These are phyloP conservation scores for Sylvilagus floridanus DNA, from an alignment of 2,797 vertebrate genomes.

Conservation along the genomic window DNA sequence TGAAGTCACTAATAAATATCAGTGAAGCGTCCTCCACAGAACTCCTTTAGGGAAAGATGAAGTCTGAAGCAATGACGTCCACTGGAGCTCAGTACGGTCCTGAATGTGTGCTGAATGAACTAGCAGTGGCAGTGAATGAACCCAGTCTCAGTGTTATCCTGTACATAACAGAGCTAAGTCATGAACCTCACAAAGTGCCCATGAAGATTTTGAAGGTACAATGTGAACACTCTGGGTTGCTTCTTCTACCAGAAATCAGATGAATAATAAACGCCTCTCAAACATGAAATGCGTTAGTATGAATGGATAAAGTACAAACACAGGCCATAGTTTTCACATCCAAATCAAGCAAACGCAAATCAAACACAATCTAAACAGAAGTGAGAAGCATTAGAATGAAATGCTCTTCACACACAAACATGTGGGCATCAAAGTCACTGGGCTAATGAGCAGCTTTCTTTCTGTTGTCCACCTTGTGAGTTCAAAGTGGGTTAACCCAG, in stretches of 20 bases:
- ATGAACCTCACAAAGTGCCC: not conserved
- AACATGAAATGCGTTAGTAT: not conserved
- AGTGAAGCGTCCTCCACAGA: not conserved
- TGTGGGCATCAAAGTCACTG: not conserved
- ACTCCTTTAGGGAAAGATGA: not conserved
- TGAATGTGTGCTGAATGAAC: not conserved
- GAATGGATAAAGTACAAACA: slow-evolving; percentile 8
- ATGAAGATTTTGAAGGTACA: not conserved
- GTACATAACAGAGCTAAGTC: not conserved
- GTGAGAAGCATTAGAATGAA: slow-evolving; percentile 25
- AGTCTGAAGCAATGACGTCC: not conserved
- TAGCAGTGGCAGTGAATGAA: not conserved
- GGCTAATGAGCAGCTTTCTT: not conserved
- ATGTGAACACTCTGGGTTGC: not conserved
- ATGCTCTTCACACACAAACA: not conserved
- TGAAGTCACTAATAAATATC: not conserved
- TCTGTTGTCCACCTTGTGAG: not conserved
- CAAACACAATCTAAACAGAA: not conserved
- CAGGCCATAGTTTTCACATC: not conserved
- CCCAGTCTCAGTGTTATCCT: not conserved
- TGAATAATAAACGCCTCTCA: slow-evolving; percentile 28
- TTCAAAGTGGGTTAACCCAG: not conserved
- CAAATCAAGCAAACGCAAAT: slow-evolving; percentile 56
- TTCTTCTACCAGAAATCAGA: not conserved
- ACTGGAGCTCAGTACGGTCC: not conserved